phyloP scores from a whole-genome alignment of 1,140 invertebrate species.

The Lucilia cuprina region DNA sequence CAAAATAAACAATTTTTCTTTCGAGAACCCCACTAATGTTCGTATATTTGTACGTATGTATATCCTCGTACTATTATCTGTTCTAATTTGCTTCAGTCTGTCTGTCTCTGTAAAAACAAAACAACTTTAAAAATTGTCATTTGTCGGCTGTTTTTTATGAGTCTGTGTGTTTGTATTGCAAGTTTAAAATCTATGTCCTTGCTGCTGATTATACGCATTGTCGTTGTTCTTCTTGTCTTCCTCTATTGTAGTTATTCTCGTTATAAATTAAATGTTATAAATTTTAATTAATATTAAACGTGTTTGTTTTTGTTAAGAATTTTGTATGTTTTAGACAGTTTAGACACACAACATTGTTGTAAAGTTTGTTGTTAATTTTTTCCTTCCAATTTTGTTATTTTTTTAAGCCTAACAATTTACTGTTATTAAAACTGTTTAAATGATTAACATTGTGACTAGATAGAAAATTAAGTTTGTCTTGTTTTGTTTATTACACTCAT shows the following conservation, averaged over 20 bases:
- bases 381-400: neutral
- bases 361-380: neutral
- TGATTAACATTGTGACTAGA: neutral
- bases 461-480: neutral
- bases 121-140: neutral
- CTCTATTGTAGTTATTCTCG: neutral
- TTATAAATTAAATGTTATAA: conserved; percentile 3
- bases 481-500: too few species aligned
- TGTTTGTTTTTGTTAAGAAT: neutral
- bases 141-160: neutral
- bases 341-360: conserved; percentile 10
- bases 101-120: neutral
- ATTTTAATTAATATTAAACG: neutral
- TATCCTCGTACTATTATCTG: neutral
- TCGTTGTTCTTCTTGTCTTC: neutral
- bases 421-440: neutral
- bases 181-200: neutral
- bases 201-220: neutral
- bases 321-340: conserved; percentile 8
- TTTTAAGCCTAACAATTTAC: neutral
- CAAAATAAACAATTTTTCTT: too few species aligned
- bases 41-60: too few species aligned
- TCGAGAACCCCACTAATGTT: too few species aligned
- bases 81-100: neutral
- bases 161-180: neutral